Evolutionary conservation across 2,113 vertebrate species (phyloP), one percentile per base, ranked within the genome.

Genomic region (Erpornis zantholeuca): DNA sequence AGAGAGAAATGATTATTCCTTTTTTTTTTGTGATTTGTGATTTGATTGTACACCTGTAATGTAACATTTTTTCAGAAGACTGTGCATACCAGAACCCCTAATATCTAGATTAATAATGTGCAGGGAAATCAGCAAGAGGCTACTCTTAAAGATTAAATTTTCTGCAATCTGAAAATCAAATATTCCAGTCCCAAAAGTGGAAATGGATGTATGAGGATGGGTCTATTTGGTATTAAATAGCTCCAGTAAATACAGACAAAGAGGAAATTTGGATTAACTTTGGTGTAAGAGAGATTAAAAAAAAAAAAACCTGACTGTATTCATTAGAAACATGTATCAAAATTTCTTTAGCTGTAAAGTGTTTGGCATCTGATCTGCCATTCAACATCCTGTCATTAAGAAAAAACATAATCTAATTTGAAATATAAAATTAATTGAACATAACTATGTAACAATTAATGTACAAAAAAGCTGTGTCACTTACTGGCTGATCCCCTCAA

Each of bases 401-500:
- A 93, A 90, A 80, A 86, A 77, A 12, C 2, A 50, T 28, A 3
- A 76, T 45, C 81, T 81, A 90, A 77, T 33, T 22, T 68, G 33
- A 93, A 93, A 90, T 29, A 36, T 21, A 71, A 88, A 80, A 78
- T 8, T 0, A 91, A 79, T 54, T 77, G 49, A 88, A 63, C 9
- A 36, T 38, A 92, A 73, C 11, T 11, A 28, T 15, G 6, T 23
- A 83, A 86, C 35, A 83, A 78, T 50, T 57, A 61, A 66, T 5
- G 23, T 44, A 77, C 13, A 88, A 86, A 86, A 66, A 64, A 59
- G 65, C 47, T 33, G 56, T 87, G 53, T 49, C 92, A 99, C 99
- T 98, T 97, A 99, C 99, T 97, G 94, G 96, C 98, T 99, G 97
- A 99, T 99, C 97, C 99, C 99, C 82, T 99, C 99, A 94, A 99